A percentile compares a stretch with the other conserved stretches of the same genome.
Evolutionary conservation across 2,113 vertebrate genomes (phyloP).

Genomic region (Cathartes aura): DNA sequence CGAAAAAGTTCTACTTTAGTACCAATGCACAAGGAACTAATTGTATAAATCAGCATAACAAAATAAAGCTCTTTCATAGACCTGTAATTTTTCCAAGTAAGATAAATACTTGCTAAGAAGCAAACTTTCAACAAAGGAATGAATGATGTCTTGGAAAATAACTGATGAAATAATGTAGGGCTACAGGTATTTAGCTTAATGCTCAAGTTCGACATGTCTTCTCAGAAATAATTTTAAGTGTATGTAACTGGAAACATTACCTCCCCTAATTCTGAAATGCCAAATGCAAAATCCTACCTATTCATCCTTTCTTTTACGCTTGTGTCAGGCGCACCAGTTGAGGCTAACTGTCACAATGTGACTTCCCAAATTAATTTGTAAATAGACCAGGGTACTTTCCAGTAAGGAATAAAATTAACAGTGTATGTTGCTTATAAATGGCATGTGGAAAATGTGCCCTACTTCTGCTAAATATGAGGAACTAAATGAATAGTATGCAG

Average conservation of each 20-base stretch:
- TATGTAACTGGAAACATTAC: constrained; percentile 34
- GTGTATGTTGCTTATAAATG: constrained; percentile 7
- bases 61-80: neutral
- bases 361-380: constrained; percentile 63
- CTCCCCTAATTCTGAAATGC: constrained; percentile 17
- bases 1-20: neutral
- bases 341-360: neutral
- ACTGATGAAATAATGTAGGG: neutral
- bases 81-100: constrained; percentile 1
- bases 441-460: constrained; percentile 38
- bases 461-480: constrained; percentile 56
- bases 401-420: constrained; percentile 53
- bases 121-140: neutral
- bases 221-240: constrained; percentile 16
- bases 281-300: neutral
- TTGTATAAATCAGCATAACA: neutral
- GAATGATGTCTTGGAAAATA: neutral
- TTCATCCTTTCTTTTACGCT: constrained; percentile 25
- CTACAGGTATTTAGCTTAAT: neutral
- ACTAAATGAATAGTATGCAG: neutral
- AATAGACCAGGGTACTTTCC: constrained; percentile 63
- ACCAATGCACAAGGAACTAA: neutral
- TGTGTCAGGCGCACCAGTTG: neutral
- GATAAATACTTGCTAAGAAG: neutral
- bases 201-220: neutral